phyloP scores from a whole-genome alignment of 30 jellyfish, hydroid and myxozoan genomes.

The Pelagia noctiluca region DNA sequence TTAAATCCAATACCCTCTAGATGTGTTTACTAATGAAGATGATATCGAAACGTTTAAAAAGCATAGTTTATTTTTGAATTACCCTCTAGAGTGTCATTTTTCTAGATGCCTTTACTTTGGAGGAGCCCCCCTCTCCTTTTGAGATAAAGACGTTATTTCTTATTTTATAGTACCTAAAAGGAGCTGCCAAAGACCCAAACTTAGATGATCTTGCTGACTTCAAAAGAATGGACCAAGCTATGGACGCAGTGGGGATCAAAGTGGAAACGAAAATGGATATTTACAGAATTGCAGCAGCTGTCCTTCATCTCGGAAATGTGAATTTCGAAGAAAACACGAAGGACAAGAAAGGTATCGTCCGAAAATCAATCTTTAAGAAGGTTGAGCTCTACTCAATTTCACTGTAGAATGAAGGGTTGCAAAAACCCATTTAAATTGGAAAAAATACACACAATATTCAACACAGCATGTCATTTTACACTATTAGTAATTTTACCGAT shows the following conservation, averaged over 20 bases:
- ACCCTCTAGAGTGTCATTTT: too few relatives aligned
- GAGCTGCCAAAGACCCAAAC: conserved; percentile 67
- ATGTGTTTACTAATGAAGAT: too few relatives aligned
- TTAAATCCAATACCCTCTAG: too few relatives aligned
- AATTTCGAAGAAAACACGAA: conserved; percentile 80
- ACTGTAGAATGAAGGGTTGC: too few relatives aligned
- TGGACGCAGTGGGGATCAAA: conserved; percentile 92
- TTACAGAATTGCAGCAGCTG: conserved; percentile 94
- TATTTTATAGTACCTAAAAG: conserved; percentile 75
- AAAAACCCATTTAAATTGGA: too few relatives aligned
- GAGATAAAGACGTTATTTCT: background rate
- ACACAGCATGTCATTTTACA: too few relatives aligned
- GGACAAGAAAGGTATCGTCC: conserved; percentile 85
- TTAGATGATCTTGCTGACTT: conserved; percentile 83
- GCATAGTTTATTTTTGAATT: too few relatives aligned
- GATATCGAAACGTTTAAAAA: too few relatives aligned
- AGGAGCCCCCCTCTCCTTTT: background rate
- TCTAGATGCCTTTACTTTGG: background rate
- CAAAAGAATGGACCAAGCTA: conserved; percentile 86
- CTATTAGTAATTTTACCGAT: too few relatives aligned
- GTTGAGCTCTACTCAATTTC: too few relatives aligned
- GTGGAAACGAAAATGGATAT: conserved; percentile 66
- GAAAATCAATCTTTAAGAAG: too few relatives aligned
- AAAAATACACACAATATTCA: too few relatives aligned
- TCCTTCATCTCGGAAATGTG: conserved; percentile 93